Base-by-base conservation (phyloP, 2,113 vertebrate species). In the Oenanthe melanoleuca region DNA sequence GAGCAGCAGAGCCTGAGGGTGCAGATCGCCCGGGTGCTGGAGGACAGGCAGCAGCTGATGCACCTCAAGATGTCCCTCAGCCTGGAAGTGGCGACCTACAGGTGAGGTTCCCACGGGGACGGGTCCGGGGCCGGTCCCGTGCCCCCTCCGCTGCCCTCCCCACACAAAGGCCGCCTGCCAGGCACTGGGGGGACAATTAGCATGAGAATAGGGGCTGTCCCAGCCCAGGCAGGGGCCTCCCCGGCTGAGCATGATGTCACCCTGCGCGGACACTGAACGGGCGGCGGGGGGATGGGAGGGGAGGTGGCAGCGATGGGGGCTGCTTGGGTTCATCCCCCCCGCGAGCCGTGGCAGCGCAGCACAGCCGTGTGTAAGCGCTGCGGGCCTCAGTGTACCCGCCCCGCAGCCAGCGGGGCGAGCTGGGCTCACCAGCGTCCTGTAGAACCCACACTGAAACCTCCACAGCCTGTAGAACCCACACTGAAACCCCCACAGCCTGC, bases 1-100 rank as follows among this genome's bases (percentile, higher is more conserved):
- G 98, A 98, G 97, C 98, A 98, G 83, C 97, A 95, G 63, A 93
- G 80, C 38, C 94, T 98, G 64, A 74, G 97, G 56, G 87, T 13
- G 56, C 98, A 98, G 91, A 98, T 98, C 19, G 96, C 97, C 8
- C 98, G 98, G 34, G 94, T 98, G 45, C 90, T 98, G 92, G 98
- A 92, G 79, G 79, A 88, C 79, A 55, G 65, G 75, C 89, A 91
- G 75, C 89, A 91, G 75, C 82, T 86, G 23, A 91, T 86, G 82
- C 89, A 91, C 75, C 89, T 91, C 69, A 91, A 91, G 82, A 91
- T 91, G 89, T 91, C 89, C 33, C 89, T 91, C 8, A 86, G 89
- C 61, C 61, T 86, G 89, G 82, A 91, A 50, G 89, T 91, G 69
- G 89, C 89, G 61, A 91, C 89, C 55, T 80, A 91, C 69, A 91